A percentile compares a stretch with the other conserved stretches of the same genome.
phyloP scores from a whole-genome alignment of 2,888 invertebrate genomes.

The Melinaea menophilus region DNA sequence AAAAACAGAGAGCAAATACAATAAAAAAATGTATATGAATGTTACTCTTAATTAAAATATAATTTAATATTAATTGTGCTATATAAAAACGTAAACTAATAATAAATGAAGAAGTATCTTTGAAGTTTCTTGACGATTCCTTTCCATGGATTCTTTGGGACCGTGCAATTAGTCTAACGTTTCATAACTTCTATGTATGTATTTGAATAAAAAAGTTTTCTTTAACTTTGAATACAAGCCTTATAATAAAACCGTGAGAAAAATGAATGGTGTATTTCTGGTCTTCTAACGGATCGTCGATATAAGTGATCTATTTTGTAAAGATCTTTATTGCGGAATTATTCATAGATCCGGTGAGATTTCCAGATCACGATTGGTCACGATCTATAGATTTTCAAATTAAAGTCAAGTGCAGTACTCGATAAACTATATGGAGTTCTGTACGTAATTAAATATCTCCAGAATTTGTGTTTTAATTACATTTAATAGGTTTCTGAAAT shows the following conservation, averaged over 20 bases:
- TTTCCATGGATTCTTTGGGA: too few species aligned
- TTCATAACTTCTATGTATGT: too few species aligned
- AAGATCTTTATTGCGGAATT: constrained; percentile 45
- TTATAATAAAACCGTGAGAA: constrained; percentile 23
- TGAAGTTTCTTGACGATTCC: too few species aligned
- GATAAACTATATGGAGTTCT: background rate
- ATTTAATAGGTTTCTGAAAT: constrained; percentile 1
- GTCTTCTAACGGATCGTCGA: constrained; percentile 18
- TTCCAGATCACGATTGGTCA: constrained; percentile 55
- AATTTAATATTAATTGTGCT: too few species aligned
- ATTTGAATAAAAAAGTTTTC: background rate
- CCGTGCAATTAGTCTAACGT: too few species aligned
- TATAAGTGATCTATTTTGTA: constrained; percentile 35
- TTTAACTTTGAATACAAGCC: background rate
- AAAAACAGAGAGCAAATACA: too few species aligned
- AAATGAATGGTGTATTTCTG: constrained; percentile 26
- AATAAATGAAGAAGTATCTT: too few species aligned
- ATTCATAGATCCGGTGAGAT: constrained; percentile 59
- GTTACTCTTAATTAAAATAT: too few species aligned
- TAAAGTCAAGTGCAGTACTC: constrained; percentile 13
- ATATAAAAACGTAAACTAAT: too few species aligned
- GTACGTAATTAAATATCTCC: too few species aligned
- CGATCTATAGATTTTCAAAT: constrained; percentile 43
- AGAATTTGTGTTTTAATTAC: background rate
- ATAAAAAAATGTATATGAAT: too few species aligned